phyloP scores from a whole-genome alignment of 2,797 vertebrate species.

The Tympanoctomys barrerae region DNA sequence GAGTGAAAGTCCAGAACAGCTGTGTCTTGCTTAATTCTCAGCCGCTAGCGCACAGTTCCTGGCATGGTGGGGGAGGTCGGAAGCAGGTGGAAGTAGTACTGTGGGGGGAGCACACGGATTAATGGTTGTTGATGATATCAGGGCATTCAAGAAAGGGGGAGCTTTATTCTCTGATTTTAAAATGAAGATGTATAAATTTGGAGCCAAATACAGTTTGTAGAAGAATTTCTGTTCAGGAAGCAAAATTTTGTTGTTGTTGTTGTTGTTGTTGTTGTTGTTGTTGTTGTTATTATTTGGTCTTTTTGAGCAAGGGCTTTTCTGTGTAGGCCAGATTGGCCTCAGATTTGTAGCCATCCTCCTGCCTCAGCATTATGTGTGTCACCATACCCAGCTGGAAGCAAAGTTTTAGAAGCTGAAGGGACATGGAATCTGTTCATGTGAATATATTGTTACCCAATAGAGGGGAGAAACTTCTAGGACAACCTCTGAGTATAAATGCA shows the following conservation, averaged over 20 bases:
- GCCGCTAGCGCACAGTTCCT: neutral
- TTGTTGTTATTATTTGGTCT: no score
- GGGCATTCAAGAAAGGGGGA: neutral
- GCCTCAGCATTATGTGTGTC: no score
- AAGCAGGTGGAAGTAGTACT: neutral
- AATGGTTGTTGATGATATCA: neutral
- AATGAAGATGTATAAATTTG: neutral
- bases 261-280: neutral
- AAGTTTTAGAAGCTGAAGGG: conserved; percentile 26
- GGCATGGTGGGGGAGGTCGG: neutral
- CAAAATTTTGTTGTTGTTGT: neutral
- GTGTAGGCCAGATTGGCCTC: no score
- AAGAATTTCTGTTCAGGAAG: neutral
- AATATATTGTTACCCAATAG: neutral
- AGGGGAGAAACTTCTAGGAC: neutral
- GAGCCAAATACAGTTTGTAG: neutral
- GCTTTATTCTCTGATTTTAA: neutral
- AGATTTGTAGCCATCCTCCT: no score
- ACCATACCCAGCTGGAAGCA: neutral
- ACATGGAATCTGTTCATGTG: neutral
- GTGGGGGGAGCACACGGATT: neutral
- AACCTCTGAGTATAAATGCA: neutral
- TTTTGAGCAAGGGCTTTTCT: no score
- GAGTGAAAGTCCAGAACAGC: neutral
- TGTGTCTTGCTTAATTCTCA: neutral